Evolutionary conservation across 2,888 invertebrate genomes (phyloP).

Genomic region (Laspeyria flexula): DNA sequence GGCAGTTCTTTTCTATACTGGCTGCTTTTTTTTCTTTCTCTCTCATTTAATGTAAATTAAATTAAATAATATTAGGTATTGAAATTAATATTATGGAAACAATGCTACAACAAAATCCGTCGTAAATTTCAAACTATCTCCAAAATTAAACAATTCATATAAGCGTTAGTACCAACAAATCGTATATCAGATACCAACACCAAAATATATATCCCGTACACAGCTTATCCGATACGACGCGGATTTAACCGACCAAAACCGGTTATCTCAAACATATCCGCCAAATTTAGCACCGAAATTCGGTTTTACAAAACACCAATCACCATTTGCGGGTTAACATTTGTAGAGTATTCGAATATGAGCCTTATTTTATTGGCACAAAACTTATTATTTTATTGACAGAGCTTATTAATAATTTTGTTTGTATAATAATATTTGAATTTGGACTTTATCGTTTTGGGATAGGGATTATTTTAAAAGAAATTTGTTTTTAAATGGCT

Average conservation of each 20-base stretch:
- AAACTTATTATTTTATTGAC: neutral
- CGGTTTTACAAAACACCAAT: conserved; percentile 29
- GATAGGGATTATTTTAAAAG: neutral
- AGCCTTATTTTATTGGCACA: neutral
- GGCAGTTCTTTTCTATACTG: too few species aligned
- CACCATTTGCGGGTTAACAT: conserved; percentile 25
- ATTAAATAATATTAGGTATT: too few species aligned
- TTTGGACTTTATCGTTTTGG: neutral
- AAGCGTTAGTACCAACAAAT: conserved; percentile 8
- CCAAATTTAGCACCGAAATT: conserved; percentile 34
- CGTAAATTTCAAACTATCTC: too few species aligned
- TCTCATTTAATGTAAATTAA: too few species aligned
- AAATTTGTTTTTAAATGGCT: too few species aligned
- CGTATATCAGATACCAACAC: conserved; percentile 8
- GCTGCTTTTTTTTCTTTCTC: too few species aligned
- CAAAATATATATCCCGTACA: conserved; percentile 35
- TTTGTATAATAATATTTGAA: neutral
- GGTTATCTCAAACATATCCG: conserved; percentile 51
- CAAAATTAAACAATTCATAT: neutral
- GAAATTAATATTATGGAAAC: too few species aligned
- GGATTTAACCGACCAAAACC: conserved; percentile 53
- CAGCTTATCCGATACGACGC: conserved; percentile 50
- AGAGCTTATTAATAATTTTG: neutral
- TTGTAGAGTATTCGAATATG: conserved; percentile 8
- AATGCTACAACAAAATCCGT: too few species aligned